These are phyloP conservation scores for Nomada flava DNA, from an alignment of 2,888 invertebrate species.

Conservation along the genomic window DNA sequence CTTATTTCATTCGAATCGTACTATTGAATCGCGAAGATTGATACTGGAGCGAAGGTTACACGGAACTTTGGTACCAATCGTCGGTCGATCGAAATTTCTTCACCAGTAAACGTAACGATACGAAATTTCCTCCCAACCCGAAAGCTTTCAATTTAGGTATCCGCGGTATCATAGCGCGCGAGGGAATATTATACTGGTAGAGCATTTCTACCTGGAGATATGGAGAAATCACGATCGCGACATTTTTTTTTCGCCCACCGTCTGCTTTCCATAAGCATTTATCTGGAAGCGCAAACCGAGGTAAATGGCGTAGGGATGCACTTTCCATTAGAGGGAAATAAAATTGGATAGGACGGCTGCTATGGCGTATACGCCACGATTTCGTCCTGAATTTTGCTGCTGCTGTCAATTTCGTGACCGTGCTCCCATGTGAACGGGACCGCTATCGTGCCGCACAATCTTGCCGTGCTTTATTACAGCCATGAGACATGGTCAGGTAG, in stretches of 20 bases:
- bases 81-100: not conserved
- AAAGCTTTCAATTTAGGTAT: not conserved
- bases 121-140: not conserved
- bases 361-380: constrained; percentile 41
- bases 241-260: not conserved
- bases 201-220: not conserved
- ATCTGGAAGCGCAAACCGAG: not conserved
- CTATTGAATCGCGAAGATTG: constrained; percentile 18
- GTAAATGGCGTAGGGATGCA: constrained; percentile 8
- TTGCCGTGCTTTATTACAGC: constrained; percentile 54
- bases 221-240: not conserved
- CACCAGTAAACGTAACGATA: not conserved
- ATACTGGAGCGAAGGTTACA: constrained; percentile 10
- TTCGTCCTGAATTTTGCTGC: constrained; percentile 51
- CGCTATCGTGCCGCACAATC: constrained; percentile 48
- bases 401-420: constrained; percentile 63
- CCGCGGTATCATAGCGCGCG: constrained; percentile 9
- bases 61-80: constrained; percentile 6
- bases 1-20: constrained; percentile 13
- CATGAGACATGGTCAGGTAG: constrained; percentile 42
- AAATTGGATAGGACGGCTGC: constrained; percentile 58
- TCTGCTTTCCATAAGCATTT: constrained; percentile 51
- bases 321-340: constrained; percentile 61
- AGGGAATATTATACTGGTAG: not conserved
- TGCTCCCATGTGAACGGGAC: constrained; percentile 40